Evolutionary conservation across 2,797 vertebrate genomes (phyloP), one percentile per base, ranked within the genome.

Genomic region (Lophotriccus pileatus): DNA sequence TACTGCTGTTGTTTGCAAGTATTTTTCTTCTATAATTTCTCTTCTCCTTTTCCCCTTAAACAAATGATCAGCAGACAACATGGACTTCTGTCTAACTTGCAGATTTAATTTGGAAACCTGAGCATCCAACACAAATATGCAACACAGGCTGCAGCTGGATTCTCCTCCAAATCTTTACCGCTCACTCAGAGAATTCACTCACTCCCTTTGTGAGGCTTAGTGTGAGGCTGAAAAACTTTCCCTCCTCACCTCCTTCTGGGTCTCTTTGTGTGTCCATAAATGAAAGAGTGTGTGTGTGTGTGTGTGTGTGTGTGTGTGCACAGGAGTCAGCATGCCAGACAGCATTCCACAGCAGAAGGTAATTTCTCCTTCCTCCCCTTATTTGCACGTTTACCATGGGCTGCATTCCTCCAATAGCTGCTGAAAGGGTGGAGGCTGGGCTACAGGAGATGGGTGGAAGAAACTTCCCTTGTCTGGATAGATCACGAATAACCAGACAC

Each of bases 1-100:
- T 94, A 60, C 81, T 95, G 89, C 88, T 93, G 75, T 84, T 63
- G 12, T 89, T 96, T 74, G 60, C 89, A 83, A 95, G 86, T 88
- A 59, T 74, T 94, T 95, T 93, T 87, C 52, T 68, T 90, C 91
- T 86, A 53, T 89, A 60, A 83, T 69, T 89, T 87, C 52, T 87
- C 41, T 79, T 90, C 76, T 80, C 37, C 63, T 63, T 89, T 59
- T 89, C 49, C 28, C 68, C 46, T 58, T 93, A 77, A 92, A 72
- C 59, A 87, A 64, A 93, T 77, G 88, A 96, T 70, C 88, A 93
- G 39, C 76, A 96, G 90, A 58, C 13, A 87, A 95, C 55, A 91
- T 32, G 39, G 91, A 93, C 73, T 84, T 34, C 84, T 16, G 22
- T 93, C 75, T 96, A 84, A 93, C 82, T 94, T 92, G 73, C 47